Evolutionary conservation across 2,113 vertebrate genomes (phyloP), one percentile per base, ranked within the genome.

Genomic region (Sigmodon hispidus): DNA sequence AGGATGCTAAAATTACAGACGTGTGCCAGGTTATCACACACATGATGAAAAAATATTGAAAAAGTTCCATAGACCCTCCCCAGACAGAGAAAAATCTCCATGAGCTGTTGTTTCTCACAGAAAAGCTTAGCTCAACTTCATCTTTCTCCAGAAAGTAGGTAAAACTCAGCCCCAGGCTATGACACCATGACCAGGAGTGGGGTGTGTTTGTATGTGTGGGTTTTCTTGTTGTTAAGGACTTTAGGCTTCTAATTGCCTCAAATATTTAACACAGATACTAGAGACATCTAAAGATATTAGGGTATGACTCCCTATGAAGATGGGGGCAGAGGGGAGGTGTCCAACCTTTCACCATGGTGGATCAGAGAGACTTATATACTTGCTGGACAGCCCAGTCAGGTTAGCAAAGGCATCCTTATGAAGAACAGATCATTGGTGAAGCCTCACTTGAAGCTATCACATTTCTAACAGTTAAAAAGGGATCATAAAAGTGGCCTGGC

Each of bases 41-140:
- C 48, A 48, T 52, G 40, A 19, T 36, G 93, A 93, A 81, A 96
- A 48, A 57, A 91, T 94, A 93, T 36, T 95, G 93, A 75, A 94
- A 94, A 96, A 94, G 43, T 91, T 93, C 59, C 93, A 59, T 79
- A 94, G 97, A 85, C 84, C 7, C 81, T 55, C 75, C 29, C 2
- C 67, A 93, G 17, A 43, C 40, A 93, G 52, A 59, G 40, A 94
- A 48, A 88, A 87, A 52, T 69, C 65, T 69, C 87, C 86, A 79
- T 40, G 94, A 95, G 75, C 29, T 40, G 52, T 85, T 87, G n/a
- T 89, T 89, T 11, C 50, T 93, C 59, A 59, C 4, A 8, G 76
- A 84, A 79, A 57, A 26, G 76, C 29, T 5, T 52, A n/a, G 75
- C 52, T 91, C 87, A 63, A 89, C 92, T 90, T 90, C 65, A 89